These are phyloP conservation scores for Psettodes erumei DNA, from an alignment of 2,113 vertebrate species.

Conservation along the genomic window DNA sequence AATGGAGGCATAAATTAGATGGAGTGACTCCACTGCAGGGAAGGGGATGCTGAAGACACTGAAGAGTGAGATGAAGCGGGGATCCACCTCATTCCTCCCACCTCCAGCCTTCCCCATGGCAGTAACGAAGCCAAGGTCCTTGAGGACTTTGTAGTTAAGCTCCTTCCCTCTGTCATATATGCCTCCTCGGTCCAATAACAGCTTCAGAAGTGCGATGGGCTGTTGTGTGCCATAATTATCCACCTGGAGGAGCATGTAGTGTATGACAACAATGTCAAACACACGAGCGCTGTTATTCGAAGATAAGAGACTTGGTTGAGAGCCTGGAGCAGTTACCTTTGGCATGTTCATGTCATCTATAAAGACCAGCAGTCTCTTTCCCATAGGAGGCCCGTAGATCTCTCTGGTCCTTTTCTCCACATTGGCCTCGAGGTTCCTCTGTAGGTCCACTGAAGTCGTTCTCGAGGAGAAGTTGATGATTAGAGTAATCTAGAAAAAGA, in stretches of 20 bases:
- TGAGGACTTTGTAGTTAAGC: conserved; percentile 91
- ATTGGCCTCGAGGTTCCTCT: conserved; percentile 93
- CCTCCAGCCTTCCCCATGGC: conserved; percentile 97
- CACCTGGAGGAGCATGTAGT: conserved; percentile 80
- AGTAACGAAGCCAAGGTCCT: conserved; percentile 92
- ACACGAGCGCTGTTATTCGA: not conserved
- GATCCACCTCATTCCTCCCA: conserved; percentile 95
- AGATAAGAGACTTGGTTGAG: not conserved
- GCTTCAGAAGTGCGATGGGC: conserved; percentile 93
- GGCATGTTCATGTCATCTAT: conserved; percentile 99
- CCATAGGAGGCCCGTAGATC: conserved; percentile 91
- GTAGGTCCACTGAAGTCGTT: conserved; percentile 95
- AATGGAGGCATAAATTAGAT: conserved; percentile 92
- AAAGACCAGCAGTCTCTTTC: conserved; percentile 92
- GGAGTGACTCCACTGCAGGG: conserved; percentile 88
- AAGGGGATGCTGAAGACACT: conserved; percentile 92
- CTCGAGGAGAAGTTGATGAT: conserved; percentile 94
- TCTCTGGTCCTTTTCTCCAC: conserved; percentile 96
- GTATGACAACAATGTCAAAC: not conserved
- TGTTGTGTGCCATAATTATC: conserved; percentile 97
- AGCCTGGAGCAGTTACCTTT: conserved; percentile 80
- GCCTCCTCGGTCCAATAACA: conserved; percentile 91
- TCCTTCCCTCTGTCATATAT: conserved; percentile 94
- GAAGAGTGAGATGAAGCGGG: conserved; percentile 93
- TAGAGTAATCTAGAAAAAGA: conserved; percentile 84